Base-by-base conservation (phyloP, 2,888 invertebrate genomes). In the Melanotus villosus region DNA sequence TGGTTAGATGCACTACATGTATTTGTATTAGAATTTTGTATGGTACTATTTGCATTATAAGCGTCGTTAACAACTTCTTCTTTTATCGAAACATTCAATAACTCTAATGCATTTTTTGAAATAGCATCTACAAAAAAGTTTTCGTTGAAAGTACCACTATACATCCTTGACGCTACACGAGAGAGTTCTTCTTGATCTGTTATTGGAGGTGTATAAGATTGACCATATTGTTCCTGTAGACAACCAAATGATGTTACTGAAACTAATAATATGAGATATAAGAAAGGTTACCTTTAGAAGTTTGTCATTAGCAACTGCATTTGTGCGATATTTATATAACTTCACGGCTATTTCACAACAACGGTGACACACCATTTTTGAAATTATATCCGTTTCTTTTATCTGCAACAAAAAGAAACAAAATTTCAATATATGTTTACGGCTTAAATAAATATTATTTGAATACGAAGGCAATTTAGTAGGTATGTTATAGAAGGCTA, bases 311-410 rank as follows among this genome's bases (percentile, higher is more conserved):
- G 58, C 59, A 26, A 70, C 41, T 12, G 73, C 71, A n/a, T 43
- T 65, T 16, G 58, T 65, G 23, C 73, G 56, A 50, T 70, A 75
- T 50, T 72, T 64, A n/a, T 64, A 58, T 1, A 72, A 58, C 56
- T 72, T 70, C 1, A 75, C 16, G 7, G 68, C 65, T 21, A 73
- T 54, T 26, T 58, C 59, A 21, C 70, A 68, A 34, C 75, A 75
- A 10, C 58, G 52, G 19, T 68, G 65, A 50, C 75, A 75, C 5
- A 71, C 66, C 63, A 65, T 68, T 68, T 62, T 72, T 16, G 73
- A 64, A 47, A 70, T 52, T 7, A 16, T 10, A 47, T 74, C 73
- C 14, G 60, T 58, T 38, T 64, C 45, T 23, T 66, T 38, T 9
- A 74, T 74, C 73, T 74, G 70, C 2, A 73, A 73, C 16, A 58